Percentiles rank a stretch among this genome's conserved stretches.
Evolutionary conservation across 2,113 vertebrate genomes (phyloP).

Genomic region (Cichladusa arquata): DNA sequence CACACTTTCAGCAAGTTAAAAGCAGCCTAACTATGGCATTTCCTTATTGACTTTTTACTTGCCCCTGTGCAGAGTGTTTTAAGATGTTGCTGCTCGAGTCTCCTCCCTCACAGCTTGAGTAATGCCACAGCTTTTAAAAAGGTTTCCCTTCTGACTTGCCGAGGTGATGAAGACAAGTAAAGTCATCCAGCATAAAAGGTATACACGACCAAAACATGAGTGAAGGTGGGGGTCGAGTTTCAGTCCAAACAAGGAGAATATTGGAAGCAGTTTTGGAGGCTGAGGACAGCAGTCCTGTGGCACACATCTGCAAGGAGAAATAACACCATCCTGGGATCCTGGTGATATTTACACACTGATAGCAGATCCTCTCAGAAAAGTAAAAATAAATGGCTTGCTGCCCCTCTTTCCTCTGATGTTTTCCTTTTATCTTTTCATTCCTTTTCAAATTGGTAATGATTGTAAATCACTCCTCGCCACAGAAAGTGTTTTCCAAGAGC

Average conservation of each 20-base stretch:
- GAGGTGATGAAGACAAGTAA: constrained; percentile 61
- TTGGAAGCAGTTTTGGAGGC: constrained; percentile 42
- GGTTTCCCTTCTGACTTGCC: constrained; percentile 54
- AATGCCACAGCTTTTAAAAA: constrained; percentile 58
- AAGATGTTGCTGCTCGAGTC: constrained; percentile 54
- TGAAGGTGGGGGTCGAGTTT: background rate
- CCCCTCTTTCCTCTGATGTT: constrained; percentile 4
- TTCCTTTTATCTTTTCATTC: constrained; percentile 64
- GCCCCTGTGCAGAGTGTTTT: constrained; percentile 54
- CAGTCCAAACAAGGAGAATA: constrained; percentile 64
- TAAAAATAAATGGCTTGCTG: background rate
- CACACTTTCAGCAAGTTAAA: constrained; percentile 68
- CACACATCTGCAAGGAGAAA: background rate
- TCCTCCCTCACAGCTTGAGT: constrained; percentile 58
- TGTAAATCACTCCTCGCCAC: background rate
- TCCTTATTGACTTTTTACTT: constrained; percentile 73
- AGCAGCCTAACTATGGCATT: constrained; percentile 69
- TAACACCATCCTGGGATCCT: background rate
- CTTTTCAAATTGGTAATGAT: constrained; percentile 33
- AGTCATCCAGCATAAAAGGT: constrained; percentile 58
- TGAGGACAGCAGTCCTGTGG: constrained; percentile 5
- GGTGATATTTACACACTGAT: background rate
- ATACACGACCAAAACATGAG: background rate
- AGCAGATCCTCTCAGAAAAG: background rate
- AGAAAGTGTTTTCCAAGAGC: background rate